Base-by-base conservation (phyloP, 2,797 vertebrate genomes). In the Siniperca obscura region DNA sequence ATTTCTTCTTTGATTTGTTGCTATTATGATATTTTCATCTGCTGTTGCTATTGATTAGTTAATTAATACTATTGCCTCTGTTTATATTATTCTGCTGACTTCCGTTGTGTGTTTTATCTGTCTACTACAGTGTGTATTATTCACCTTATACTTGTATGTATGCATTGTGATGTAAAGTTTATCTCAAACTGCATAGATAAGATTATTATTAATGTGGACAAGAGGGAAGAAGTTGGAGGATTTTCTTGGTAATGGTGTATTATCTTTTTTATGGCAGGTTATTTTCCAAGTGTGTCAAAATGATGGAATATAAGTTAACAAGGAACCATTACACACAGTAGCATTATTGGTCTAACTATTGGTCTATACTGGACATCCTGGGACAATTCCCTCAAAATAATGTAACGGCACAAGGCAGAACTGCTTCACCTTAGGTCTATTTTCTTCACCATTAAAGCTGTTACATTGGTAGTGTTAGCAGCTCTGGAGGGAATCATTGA, bases 231-330 rank as follows among this genome's bases (percentile, higher is more conserved):
- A 13, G 27, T 13, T 57, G 21, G 14, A 48, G 14, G 21, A 48
- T 81, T 65, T 60, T 68, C 40, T 44, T 50, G 34, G 53, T 76
- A 69, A 77, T 70, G 73, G 48, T 70, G 38, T 59, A 64, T 76
- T 71, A 56, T 81, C 34, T 65, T 66, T 68, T 57, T 57, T 40
- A 69, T 38, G 55, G 67, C 74, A 65, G 76, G 52, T 85, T 77
- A 90, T 91, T 89, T 79, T 64, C 81, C 50, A 57, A 62, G 52
- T 55, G 78, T 82, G 53, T 87, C 65, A 44, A 22, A 60, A 59
- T 76, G 69, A 83, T 76, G 44, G 36, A 74, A 73, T 65, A 62
- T n/a, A 44, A 55, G 38, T 75, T 75, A 87, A 75, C 64, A 81
- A 78, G 70, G 40, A 75, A 16, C 70, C 65, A 79, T 55, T 42